These are phyloP conservation scores for Alectura lathami DNA, from an alignment of 2,113 vertebrate genomes.

Conservation along the genomic window DNA sequence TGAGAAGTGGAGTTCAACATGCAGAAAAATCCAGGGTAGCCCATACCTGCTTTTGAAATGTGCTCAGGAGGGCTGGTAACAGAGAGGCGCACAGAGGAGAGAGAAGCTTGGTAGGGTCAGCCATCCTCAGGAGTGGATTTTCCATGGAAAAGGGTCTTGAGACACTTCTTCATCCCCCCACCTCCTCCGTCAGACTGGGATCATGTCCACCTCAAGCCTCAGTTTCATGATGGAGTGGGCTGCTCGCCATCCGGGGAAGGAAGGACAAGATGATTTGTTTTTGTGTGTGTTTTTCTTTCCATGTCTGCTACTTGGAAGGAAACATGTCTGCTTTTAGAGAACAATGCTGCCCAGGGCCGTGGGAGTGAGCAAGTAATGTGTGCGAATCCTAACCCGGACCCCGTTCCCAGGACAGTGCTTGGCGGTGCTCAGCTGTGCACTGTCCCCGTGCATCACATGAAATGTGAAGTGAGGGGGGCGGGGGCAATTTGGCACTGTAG, in stretches of 20 bases:
- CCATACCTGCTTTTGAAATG: not conserved
- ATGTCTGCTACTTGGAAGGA: constrained; percentile 68
- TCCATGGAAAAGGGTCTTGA: not conserved
- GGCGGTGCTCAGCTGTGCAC: not conserved
- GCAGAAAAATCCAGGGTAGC: rapidly evolving
- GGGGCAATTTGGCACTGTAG: not conserved
- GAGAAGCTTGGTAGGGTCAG: not conserved
- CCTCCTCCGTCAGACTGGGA: not conserved
- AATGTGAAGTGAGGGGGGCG: not conserved
- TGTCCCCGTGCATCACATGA: not conserved
- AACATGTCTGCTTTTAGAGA: constrained; percentile 63
- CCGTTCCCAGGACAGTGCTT: constrained; percentile 7
- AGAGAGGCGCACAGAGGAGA: not conserved
- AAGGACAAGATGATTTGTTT: constrained; percentile 66
- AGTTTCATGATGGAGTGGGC: not conserved
- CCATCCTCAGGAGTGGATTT: not conserved
- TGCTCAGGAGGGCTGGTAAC: not conserved
- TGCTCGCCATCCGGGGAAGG: constrained; percentile 36
- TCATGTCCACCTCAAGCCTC: not conserved
- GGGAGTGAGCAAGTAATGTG: constrained; percentile 46
- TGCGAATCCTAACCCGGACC: not conserved
- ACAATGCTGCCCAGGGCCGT: constrained; percentile 61
- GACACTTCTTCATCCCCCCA: not conserved
- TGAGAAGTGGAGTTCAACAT: rapidly evolving
- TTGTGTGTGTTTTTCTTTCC: constrained; percentile 67